Conservation (phyloP, 2,888 invertebrate genomes). For the Mechanitis mazaeus region DNA sequence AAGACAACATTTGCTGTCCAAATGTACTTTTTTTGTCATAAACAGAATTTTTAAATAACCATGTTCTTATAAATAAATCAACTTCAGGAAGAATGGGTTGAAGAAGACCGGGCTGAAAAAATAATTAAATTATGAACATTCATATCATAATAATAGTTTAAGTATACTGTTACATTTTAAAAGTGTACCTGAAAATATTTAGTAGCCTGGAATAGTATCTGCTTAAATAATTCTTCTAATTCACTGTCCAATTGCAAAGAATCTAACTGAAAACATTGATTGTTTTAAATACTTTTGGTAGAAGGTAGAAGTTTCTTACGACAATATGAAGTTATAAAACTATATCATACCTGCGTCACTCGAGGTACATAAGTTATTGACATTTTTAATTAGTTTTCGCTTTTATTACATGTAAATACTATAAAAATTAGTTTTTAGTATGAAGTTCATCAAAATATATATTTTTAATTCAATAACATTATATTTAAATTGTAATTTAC, state of each 20-base stretch:
- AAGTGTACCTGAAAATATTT: conserved; percentile 79
- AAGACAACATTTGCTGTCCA: conserved; percentile 88
- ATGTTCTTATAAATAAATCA: conserved; percentile 79
- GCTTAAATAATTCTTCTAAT: conserved; percentile 82
- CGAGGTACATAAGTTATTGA: conserved; percentile 61
- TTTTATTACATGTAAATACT: no score
- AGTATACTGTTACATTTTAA: no score
- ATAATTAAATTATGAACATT: neutral
- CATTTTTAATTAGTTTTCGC: conserved; percentile 37
- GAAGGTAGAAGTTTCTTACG: no score
- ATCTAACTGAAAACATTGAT: conserved; percentile 77
- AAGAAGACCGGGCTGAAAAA: conserved; percentile 77
- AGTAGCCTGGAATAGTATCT: conserved; percentile 79
- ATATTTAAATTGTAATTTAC: no score
- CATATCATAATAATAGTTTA: no score
- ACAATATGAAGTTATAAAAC: neutral
- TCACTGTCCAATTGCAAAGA: conserved; percentile 88
- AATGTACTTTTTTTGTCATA: conserved; percentile 82
- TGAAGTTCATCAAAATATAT: neutral
- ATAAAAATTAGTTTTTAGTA: no score
- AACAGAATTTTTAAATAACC: conserved; percentile 84
- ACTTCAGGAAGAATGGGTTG: conserved; percentile 82
- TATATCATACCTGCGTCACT: conserved; percentile 56
- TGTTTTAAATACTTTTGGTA: no score
- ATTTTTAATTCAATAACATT: neutral